Conservation (phyloP, 2,888 invertebrate genomes). For the Xestobium rufovillosum region DNA sequence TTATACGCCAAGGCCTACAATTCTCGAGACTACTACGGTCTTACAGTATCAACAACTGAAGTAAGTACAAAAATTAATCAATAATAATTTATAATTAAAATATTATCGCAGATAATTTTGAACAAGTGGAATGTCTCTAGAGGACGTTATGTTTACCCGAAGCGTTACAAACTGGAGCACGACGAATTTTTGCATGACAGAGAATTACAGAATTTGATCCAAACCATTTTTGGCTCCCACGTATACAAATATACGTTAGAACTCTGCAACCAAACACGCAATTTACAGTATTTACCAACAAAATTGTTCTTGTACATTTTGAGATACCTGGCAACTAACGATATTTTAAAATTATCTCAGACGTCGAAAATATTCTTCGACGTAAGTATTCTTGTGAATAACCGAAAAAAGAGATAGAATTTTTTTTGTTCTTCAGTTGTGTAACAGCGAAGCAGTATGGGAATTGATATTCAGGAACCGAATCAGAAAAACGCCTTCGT, state of each 20-base stretch:
- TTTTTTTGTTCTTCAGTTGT: conserved; percentile 23
- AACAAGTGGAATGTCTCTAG: conserved; percentile 32
- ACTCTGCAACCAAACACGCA: conserved; percentile 20
- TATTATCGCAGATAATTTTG: conserved; percentile 26
- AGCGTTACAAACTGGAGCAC: conserved; percentile 21
- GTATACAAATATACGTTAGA: conserved; percentile 18
- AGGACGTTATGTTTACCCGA: conserved; percentile 30
- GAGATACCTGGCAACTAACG: conserved; percentile 20
- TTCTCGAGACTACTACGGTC: conserved; percentile 38
- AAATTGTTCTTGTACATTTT: conserved; percentile 30
- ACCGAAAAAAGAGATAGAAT: too few species aligned
- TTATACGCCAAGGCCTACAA: conserved; percentile 34
- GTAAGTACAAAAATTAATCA: conserved; percentile 26
- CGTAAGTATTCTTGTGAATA: conserved; percentile 20
- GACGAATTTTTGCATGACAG: conserved; percentile 30
- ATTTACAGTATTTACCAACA: conserved; percentile 25
- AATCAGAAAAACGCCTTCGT: conserved; percentile 12
- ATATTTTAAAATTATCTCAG: conserved; percentile 20
- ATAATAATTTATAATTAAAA: conserved; percentile 1
- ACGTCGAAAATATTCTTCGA: conserved; percentile 25
- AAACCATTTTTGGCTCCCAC: conserved; percentile 29
- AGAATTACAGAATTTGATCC: conserved; percentile 29
- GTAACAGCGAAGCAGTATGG: conserved; percentile 25
- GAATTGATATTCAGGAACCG: conserved; percentile 24
- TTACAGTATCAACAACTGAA: conserved; percentile 30